phyloP scores from a whole-genome alignment of 2,113 vertebrate species.

The Chaetura pelagica region DNA sequence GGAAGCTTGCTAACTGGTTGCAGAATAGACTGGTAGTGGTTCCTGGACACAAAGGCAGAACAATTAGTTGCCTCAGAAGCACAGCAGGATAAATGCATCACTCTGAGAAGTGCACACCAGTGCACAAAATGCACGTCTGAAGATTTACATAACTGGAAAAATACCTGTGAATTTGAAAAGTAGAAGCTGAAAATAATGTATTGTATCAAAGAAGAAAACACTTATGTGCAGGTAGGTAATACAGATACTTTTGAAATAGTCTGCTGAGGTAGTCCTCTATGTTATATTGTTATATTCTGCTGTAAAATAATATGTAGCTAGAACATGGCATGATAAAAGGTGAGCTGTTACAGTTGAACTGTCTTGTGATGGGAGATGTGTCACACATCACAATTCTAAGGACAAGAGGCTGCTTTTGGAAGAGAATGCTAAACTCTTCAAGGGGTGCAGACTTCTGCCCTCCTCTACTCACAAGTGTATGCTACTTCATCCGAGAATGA shows the following conservation, averaged over 20 bases:
- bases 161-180: not conserved
- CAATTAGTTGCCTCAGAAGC: not conserved
- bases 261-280: not conserved
- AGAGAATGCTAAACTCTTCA: not conserved
- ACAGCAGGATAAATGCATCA: not conserved
- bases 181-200: not conserved
- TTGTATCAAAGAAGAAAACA: not conserved
- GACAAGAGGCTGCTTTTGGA: not conserved
- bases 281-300: not conserved
- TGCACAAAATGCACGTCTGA: not conserved
- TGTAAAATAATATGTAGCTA: not conserved
- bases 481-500: not conserved
- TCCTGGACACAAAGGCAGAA: not conserved
- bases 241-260: not conserved
- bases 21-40: not conserved
- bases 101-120: not conserved
- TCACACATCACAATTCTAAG: not conserved
- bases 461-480: not conserved
- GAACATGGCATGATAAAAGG: not conserved
- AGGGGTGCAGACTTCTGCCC: not conserved
- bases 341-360: not conserved
- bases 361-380: not conserved
- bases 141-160: not conserved
- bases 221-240: not conserved
- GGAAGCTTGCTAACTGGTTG: not conserved